These are phyloP conservation scores for Emesis russula DNA, from an alignment of 2,888 invertebrate species.

Conservation along the genomic window DNA sequence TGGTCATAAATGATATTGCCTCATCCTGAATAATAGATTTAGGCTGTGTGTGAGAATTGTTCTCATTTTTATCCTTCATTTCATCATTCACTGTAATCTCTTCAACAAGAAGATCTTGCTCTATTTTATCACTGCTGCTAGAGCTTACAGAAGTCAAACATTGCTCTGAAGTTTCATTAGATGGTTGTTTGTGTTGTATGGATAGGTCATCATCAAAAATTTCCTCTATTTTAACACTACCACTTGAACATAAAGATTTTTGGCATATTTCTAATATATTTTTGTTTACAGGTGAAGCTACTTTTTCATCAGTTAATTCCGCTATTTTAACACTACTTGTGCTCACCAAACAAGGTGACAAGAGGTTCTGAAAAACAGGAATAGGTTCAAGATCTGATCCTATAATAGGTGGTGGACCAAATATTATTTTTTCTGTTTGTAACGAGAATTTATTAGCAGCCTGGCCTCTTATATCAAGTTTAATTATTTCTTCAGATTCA, in stretches of 20 bases:
- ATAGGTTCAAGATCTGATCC: slow-evolving; percentile 91
- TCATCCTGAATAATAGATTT: slow-evolving; percentile 93
- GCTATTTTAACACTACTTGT: slow-evolving; percentile 86
- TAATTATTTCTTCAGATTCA: slow-evolving; percentile 94
- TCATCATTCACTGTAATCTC: slow-evolving; percentile 84
- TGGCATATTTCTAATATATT: neutral
- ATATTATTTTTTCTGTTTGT: slow-evolving; percentile 93
- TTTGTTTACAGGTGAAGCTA: slow-evolving; percentile 5
- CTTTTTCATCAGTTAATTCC: slow-evolving; percentile 72
- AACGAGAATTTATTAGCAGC: slow-evolving; percentile 92
- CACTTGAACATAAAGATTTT: neutral
- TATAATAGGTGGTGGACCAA: slow-evolving; percentile 94
- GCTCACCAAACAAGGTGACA: slow-evolving; percentile 93
- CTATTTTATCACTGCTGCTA: slow-evolving; percentile 91
- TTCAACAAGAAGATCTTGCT: slow-evolving; percentile 92
- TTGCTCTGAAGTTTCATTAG: slow-evolving; percentile 89
- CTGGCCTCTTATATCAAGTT: slow-evolving; percentile 94
- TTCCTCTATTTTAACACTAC: slow-evolving; percentile 82
- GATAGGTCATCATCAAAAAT: slow-evolving; percentile 59
- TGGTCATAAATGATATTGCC: slow-evolving; percentile 95
- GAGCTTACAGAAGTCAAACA: slow-evolving; percentile 76
- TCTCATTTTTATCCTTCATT: slow-evolving; percentile 90
- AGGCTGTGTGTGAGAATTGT: slow-evolving; percentile 88
- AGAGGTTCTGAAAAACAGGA: slow-evolving; percentile 92
- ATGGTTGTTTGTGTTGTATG: slow-evolving; percentile 67